These are phyloP conservation scores for Chascanopsetta lugubris DNA, from an alignment of 2,113 vertebrate species.

Conservation along the genomic window DNA sequence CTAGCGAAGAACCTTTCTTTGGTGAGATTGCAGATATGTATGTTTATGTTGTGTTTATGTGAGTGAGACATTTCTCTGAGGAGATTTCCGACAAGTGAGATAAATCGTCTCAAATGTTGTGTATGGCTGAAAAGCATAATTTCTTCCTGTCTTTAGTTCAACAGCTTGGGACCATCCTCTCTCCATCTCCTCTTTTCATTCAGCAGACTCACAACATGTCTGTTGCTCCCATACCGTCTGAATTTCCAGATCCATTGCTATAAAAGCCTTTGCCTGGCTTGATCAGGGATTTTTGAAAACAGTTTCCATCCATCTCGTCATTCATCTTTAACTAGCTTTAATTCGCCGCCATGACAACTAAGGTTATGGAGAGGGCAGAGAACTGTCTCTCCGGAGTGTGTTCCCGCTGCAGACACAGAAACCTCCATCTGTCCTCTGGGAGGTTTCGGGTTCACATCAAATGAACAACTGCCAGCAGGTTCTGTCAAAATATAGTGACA, in stretches of 20 bases:
- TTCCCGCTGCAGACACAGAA: slow-evolving; percentile 15
- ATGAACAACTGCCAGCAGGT: not conserved
- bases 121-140: slow-evolving; percentile 9
- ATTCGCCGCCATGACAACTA: slow-evolving; percentile 55
- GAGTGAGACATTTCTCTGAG: too few relatives aligned
- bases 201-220: slow-evolving; percentile 19
- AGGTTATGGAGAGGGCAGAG: slow-evolving; percentile 40
- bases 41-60: not conserved
- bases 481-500: slow-evolving; percentile 10
- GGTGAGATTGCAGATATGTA: slow-evolving; percentile 5
- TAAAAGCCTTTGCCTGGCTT: slow-evolving; percentile 53
- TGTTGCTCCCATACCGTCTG: slow-evolving; percentile 46
- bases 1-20: slow-evolving; percentile 13
- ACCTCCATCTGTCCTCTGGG: slow-evolving; percentile 12
- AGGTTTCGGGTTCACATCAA: slow-evolving; percentile 1
- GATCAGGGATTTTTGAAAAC: slow-evolving; percentile 63
- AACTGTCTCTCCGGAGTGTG: slow-evolving; percentile 20
- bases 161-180: slow-evolving; percentile 3
- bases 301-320: slow-evolving; percentile 45
- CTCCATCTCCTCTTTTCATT: slow-evolving; percentile 30
- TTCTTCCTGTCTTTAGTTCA: slow-evolving; percentile 12
- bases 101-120: slow-evolving; percentile 9
- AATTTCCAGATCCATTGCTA: slow-evolving; percentile 34
- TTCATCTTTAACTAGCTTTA: slow-evolving; percentile 59
- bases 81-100: slow-evolving; percentile 15